Evolutionary conservation across 2,113 vertebrate species (phyloP), one percentile per base, ranked within the genome.

Genomic region (Ailurus styani): DNA sequence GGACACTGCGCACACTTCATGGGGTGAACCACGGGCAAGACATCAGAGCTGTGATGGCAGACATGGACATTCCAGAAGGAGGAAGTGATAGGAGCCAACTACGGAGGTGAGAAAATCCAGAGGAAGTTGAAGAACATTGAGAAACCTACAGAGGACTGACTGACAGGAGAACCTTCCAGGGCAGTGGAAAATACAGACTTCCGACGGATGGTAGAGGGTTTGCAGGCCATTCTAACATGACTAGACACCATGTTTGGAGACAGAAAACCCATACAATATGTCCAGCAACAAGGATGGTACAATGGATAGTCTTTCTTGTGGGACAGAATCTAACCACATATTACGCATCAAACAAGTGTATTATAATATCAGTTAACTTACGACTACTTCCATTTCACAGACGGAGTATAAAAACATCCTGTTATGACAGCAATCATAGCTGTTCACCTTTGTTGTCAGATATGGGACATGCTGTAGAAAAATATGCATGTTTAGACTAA

Each of bases 401-500:
- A 84, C 45, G 34, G 96, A 83, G 42, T 29, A 29, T 66, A 37
- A 13, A 62, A 62, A 64, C 62, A 90, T 68, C 93, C 90, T 70
- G 50, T 47, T 86, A 96, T 54, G 68, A 96, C 0, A 94, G 89
- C 70, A 96, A 94, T 87, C 91, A 92, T 4, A 91, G 85, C 83
- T 93, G 29, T 75, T 98, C 77, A 83, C 96, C 88, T 95, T 79
- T 62, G 89, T 57, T 93, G 96, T 91, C 96, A 95, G 97, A 96
- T 68, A 54, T 5, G 29, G 37, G 72, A 23, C 40, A n/a, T 29
- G 21, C 54, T 87, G 88, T 62, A 89, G 97, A 45, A 77, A 96
- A 70, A 66, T 23, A 45, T 66, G 29, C 66, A 13, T 96, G 97
- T 98, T 98, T 97, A 97, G 98, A 97, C 97, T 96, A 87, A 96